phyloP scores from a whole-genome alignment of 2,113 vertebrate species.

The Ctenodactylus gundi region DNA sequence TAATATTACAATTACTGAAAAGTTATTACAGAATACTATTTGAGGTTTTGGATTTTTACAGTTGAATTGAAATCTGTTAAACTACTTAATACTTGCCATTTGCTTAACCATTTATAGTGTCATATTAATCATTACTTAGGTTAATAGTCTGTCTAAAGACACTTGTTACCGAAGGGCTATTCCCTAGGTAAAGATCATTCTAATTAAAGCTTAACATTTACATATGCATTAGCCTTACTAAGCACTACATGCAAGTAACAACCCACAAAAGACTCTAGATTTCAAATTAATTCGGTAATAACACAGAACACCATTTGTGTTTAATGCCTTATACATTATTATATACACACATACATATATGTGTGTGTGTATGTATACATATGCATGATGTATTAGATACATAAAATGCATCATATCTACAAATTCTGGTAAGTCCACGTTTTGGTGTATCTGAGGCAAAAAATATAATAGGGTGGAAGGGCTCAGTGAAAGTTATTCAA shows the following conservation, averaged over 20 bases:
- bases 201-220: constrained; percentile 25
- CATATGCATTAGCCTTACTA: background rate
- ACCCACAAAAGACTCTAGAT: background rate
- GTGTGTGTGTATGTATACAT: too few species aligned
- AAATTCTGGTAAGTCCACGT: too few species aligned
- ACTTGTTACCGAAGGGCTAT: constrained; percentile 23
- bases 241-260: background rate
- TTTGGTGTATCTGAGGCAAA: too few species aligned
- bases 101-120: constrained; percentile 43
- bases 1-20: constrained; percentile 27
- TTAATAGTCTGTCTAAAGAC: constrained; percentile 8
- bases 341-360: background rate
- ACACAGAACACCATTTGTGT: background rate
- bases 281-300: background rate
- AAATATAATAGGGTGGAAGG: too few species aligned
- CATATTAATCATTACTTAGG: constrained; percentile 38
- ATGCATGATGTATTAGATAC: too few species aligned
- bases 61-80: constrained; percentile 19
- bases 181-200: background rate
- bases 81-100: constrained; percentile 49
- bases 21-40: constrained; percentile 9
- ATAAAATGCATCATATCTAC: too few species aligned
- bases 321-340: background rate
- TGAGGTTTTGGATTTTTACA: background rate
- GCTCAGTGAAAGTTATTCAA: too few species aligned